Evolutionary conservation across 2,797 vertebrate species (phyloP).

Genomic region (Eulemur rubriventer): DNA sequence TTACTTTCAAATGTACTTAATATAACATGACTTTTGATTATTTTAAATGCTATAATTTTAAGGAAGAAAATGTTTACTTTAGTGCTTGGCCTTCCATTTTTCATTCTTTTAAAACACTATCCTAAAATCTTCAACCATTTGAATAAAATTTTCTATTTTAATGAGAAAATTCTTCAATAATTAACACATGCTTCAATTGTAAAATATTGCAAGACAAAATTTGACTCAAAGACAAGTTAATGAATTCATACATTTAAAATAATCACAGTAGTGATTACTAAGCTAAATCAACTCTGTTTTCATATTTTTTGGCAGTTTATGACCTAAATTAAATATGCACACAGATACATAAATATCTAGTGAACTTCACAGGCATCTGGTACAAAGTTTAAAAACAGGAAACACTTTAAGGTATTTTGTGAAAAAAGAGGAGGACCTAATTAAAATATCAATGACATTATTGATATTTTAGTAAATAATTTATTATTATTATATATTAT

Average conservation of each 20-base stretch:
- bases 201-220: not conserved
- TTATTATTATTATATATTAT: too few species aligned
- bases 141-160: conserved; percentile 52
- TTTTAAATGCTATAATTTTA: conserved; percentile 2
- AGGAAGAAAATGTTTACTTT: not conserved
- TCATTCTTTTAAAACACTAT: not conserved
- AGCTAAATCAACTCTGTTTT: not conserved
- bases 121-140: not conserved
- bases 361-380: not conserved
- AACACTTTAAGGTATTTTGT: not conserved
- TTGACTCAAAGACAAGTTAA: not conserved
- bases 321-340: not conserved
- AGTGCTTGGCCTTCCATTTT: not conserved
- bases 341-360: not conserved
- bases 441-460: not conserved
- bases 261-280: not conserved
- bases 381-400: not conserved
- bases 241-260: conserved; percentile 38
- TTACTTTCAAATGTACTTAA: conserved; percentile 8
- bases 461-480: not conserved
- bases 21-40: conserved; percentile 4
- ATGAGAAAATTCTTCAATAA: not conserved
- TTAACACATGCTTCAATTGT: not conserved
- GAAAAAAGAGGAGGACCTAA: not conserved
- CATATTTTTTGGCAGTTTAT: not conserved